phyloP scores from a whole-genome alignment of 2,888 invertebrate genomes.

The Dasysyrphus tricinctus region DNA sequence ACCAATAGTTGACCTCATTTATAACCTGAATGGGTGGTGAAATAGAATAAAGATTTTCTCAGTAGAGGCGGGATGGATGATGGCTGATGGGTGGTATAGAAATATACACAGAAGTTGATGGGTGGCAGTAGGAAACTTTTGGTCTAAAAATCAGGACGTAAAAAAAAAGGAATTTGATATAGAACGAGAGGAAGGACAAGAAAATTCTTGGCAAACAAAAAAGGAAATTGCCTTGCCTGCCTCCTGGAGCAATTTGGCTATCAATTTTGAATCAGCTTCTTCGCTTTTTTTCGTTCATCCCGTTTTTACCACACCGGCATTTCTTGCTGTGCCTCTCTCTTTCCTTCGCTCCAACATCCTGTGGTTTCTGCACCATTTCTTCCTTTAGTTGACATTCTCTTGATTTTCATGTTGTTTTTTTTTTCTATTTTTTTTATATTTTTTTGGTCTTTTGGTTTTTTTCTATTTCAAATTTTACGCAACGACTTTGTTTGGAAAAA shows the following conservation, averaged over 20 bases:
- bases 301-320: not conserved
- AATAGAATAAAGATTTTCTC: constrained; percentile 66
- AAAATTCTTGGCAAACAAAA: constrained; percentile 65
- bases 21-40: constrained; percentile 71
- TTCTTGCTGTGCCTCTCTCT: constrained; percentile 8
- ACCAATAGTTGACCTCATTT: constrained; percentile 74
- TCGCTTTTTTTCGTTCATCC: not conserved
- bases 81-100: constrained; percentile 9
- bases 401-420: constrained; percentile 31
- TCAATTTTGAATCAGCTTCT: constrained; percentile 68
- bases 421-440: not conserved
- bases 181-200: constrained; percentile 41
- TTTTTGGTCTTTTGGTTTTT: constrained; percentile 20
- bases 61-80: not conserved
- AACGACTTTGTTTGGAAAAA: constrained; percentile 39
- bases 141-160: constrained; percentile 18
- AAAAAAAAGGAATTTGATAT: constrained; percentile 68
- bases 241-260: constrained; percentile 73
- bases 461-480: constrained; percentile 58
- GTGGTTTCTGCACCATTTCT: constrained; percentile 37
- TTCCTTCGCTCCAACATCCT: not conserved
- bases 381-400: constrained; percentile 39
- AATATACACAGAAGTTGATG: constrained; percentile 28
- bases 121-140: constrained; percentile 22
- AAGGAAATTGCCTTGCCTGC: constrained; percentile 66